A percentile compares a stretch with the other conserved stretches of the same genome.
These are phyloP conservation scores for Hemitrygon akajei DNA, from an alignment of 2,797 vertebrate genomes.

Conservation along the genomic window DNA sequence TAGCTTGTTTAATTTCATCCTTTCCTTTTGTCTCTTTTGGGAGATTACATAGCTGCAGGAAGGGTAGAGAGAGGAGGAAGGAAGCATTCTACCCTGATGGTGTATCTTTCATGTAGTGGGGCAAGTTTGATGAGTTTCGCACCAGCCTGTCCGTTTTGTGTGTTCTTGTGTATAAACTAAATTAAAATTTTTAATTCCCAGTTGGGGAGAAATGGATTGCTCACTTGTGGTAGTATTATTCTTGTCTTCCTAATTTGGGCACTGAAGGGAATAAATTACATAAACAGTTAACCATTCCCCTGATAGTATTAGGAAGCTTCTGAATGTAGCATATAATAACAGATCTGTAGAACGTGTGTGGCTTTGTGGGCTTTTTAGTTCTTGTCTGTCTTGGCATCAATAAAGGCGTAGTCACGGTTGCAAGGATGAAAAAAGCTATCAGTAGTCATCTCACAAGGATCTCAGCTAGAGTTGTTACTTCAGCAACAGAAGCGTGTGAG, in stretches of 20 bases:
- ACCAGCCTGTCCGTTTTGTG: not conserved
- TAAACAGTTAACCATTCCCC: not conserved
- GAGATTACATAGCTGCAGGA: not conserved
- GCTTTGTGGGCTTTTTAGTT: not conserved
- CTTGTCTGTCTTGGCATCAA: not conserved
- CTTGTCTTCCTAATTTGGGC: not conserved
- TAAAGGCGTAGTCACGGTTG: not conserved
- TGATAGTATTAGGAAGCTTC: slow-evolving; percentile 12
- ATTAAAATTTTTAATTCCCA: not conserved
- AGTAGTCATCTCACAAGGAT: slow-evolving; percentile 6
- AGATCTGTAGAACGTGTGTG: not conserved
- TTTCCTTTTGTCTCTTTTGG: not conserved
- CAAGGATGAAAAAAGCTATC: not conserved
- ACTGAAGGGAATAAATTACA: not conserved
- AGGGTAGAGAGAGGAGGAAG: not conserved
- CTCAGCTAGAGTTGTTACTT: not conserved
- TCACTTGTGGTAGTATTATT: not conserved
- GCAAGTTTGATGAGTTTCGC: not conserved
- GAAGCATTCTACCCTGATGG: not conserved
- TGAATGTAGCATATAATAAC: not conserved
- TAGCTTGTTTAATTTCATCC: not conserved
- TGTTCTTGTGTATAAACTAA: not conserved
- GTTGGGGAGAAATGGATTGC: slow-evolving; percentile 13
- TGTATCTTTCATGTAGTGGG: not conserved
- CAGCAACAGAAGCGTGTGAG: not conserved